A percentile compares a stretch with the other conserved stretches of the same genome.
Evolutionary conservation across 2,113 vertebrate species (phyloP).

Genomic region (Gavia stellata): DNA sequence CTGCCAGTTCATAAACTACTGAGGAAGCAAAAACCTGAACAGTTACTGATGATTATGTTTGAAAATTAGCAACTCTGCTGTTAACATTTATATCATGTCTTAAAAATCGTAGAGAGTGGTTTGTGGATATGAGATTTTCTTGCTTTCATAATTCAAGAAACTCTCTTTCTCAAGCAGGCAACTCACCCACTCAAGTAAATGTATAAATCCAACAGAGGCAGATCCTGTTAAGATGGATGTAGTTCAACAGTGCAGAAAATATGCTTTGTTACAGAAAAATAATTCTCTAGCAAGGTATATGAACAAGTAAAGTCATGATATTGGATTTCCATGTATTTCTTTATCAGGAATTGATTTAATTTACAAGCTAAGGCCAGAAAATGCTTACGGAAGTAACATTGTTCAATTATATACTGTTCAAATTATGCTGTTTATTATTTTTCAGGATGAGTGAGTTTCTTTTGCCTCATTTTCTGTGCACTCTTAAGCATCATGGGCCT

Average conservation of each 20-base stretch:
- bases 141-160: background rate
- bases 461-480: background rate
- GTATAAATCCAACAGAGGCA: background rate
- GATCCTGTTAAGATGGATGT: background rate
- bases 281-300: background rate
- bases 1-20: background rate
- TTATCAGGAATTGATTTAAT: background rate
- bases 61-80: background rate
- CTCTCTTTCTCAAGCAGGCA: background rate
- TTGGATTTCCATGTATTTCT: background rate
- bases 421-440: background rate
- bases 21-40: background rate
- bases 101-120: background rate
- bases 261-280: background rate
- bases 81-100: background rate
- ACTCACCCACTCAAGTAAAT: background rate
- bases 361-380: background rate
- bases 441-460: background rate
- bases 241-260: conserved; percentile 29
- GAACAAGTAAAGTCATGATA: background rate
- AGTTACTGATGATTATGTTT: background rate
- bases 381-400: background rate
- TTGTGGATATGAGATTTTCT: background rate
- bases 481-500: background rate
- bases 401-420: background rate